Evolutionary conservation across 2,888 invertebrate species (phyloP).

Genomic region (Toxonevra muliebris): DNA sequence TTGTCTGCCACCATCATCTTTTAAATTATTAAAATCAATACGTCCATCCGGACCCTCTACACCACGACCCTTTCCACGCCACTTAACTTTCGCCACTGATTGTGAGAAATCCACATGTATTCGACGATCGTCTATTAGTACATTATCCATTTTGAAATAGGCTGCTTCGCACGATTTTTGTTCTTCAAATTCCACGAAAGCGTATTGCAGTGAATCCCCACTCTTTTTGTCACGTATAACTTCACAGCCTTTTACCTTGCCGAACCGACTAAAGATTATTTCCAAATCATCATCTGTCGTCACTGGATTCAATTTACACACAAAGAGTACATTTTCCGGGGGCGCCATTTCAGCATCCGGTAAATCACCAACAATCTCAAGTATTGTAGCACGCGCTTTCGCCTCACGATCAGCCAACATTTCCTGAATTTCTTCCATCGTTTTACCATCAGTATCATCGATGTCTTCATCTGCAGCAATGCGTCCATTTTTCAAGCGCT

Average conservation of each 20-base stretch:
- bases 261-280: constrained; percentile 97
- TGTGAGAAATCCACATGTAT: constrained; percentile 99
- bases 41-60: constrained; percentile 63
- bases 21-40: constrained; percentile 57
- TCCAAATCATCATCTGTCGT: constrained; percentile 97
- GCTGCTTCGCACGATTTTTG: constrained; percentile 95
- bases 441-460: constrained; percentile 88
- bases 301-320: constrained; percentile 98
- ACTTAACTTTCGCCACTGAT: constrained; percentile 93
- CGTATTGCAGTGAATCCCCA: constrained; percentile 96
- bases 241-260: constrained; percentile 92
- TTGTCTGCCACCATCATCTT: constrained; percentile 31
- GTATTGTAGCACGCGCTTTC: constrained; percentile 93
- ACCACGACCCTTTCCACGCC: constrained; percentile 88
- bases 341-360: constrained; percentile 98
- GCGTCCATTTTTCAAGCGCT: constrained; percentile 82
- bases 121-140: constrained; percentile 95
- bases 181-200: constrained; percentile 97
- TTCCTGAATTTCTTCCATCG: constrained; percentile 85
- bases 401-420: constrained; percentile 91
- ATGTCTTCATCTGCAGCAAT: constrained; percentile 95
- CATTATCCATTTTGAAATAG: constrained; percentile 99
- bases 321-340: constrained; percentile 98
- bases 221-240: constrained; percentile 93
- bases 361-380: constrained; percentile 98